Conservation (phyloP, 2,797 vertebrate species). For the Mastacembelus armatus region DNA sequence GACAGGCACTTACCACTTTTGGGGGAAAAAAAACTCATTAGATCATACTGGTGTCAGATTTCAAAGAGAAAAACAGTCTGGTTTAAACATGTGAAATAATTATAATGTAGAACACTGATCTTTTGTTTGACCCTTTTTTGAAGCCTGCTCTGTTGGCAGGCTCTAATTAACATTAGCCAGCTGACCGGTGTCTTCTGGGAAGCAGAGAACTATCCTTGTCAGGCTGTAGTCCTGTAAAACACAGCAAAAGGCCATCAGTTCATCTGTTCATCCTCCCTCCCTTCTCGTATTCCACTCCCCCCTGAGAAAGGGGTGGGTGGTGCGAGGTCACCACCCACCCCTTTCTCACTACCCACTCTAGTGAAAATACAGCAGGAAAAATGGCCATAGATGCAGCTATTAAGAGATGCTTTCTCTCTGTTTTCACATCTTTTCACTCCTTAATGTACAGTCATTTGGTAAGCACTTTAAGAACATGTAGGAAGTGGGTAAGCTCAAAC, state of each 20-base stretch:
- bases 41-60: slow-evolving; percentile 63
- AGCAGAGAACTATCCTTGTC: slow-evolving; percentile 68
- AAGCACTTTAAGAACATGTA: slow-evolving; percentile 27
- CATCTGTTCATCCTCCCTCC: slow-evolving; percentile 63
- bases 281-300: not conserved
- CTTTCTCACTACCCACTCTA: slow-evolving; percentile 35
- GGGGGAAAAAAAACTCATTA: slow-evolving; percentile 31
- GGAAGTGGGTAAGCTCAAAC: slow-evolving; percentile 29
- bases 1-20: slow-evolving; percentile 11
- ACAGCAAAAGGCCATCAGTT: slow-evolving; percentile 78
- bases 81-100: slow-evolving; percentile 77
- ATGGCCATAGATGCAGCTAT: slow-evolving; percentile 46
- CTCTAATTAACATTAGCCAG: slow-evolving; percentile 85
- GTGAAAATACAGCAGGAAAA: slow-evolving; percentile 39
- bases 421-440: slow-evolving; percentile 38
- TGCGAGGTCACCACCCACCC: slow-evolving; percentile 17
- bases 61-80: slow-evolving; percentile 35
- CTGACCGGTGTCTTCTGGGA: slow-evolving; percentile 78
- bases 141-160: slow-evolving; percentile 77
- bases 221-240: slow-evolving; percentile 75
- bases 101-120: slow-evolving; percentile 79
- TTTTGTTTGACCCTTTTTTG: slow-evolving; percentile 79
- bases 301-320: no score
- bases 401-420: slow-evolving; percentile 35
- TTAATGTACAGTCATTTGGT: slow-evolving; percentile 19